Conservation (phyloP, 2,888 invertebrate species). For the Petrolisthes manimaculis region DNA sequence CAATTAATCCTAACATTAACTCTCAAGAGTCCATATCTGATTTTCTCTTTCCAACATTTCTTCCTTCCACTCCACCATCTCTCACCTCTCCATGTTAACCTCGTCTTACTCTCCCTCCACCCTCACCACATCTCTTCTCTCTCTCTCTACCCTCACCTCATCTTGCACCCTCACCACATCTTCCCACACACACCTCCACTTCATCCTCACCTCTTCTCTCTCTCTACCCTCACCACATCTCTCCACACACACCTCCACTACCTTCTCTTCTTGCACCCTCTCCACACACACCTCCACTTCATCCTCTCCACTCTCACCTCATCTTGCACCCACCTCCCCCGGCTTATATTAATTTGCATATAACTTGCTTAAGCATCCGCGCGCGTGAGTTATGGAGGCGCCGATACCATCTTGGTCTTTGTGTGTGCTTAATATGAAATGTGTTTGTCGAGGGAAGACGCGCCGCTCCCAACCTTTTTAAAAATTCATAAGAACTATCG, state of each 20-base stretch:
- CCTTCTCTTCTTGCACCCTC: not conserved
- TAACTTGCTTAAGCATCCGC: constrained; percentile 56
- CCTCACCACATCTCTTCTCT: not conserved
- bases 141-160: not conserved
- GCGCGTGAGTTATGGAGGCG: constrained; percentile 45
- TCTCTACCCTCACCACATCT: not conserved
- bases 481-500: constrained; percentile 57
- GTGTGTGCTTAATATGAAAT: constrained; percentile 56
- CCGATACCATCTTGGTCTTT: constrained; percentile 49
- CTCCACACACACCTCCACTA: not conserved
- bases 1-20: no score
- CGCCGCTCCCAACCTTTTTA: constrained; percentile 29
- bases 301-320: not conserved
- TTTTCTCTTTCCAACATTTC: not conserved
- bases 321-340: constrained; percentile 19
- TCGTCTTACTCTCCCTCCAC: not conserved
- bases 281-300: not conserved
- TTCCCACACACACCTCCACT: not conserved
- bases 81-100: not conserved
- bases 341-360: constrained; percentile 56
- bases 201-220: not conserved
- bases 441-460: constrained; percentile 46
- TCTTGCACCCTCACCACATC: not conserved
- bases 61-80: not conserved
- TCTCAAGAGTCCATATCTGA: no score